Evolutionary conservation across 2,797 vertebrate genomes (phyloP), one percentile per base, ranked within the genome.

Genomic region (Malurus splendens): DNA sequence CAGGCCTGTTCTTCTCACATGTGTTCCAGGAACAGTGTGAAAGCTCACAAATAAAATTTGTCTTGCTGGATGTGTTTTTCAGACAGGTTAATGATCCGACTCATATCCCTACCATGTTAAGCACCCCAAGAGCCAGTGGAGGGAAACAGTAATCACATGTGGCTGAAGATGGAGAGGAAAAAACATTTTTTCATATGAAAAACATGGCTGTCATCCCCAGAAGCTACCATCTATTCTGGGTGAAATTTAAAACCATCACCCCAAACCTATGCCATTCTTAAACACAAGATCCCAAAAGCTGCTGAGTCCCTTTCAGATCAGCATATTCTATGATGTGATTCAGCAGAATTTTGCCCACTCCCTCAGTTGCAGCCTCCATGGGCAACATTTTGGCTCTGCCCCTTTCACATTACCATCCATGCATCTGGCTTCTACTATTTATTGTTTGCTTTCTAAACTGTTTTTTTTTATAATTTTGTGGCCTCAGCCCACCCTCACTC

Each of bases 101-200:
- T 83, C 55, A 68, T 59, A 51, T 59, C 57, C 23, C 38, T 80
- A 36, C 25, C 44, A 32, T 1, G 14, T 36, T 52, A 74, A 77
- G 50, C 42, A 50, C 19, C 0, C 0, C 2, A 74, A 44, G 28
- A 25, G 2, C 30, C 51, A 62, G 47, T 0, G 2, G 19, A 85
- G 28, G 30, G n/a, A 80, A 90, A 81, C 28, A 65, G 38, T 80
- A 82, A 90, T 61, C 10, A 75, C 10, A 19, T 7, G 19, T 18
- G 12, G 48, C 52, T 62, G 30, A 89, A 86, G 22, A 20, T 44
- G 23, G 41, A 74, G 24, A 59, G 8, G 9, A 4, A n/a, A 70
- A 82, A 65, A 86, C 10, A 27, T 28, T 38, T 39, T 72, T 67
- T 59, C 17, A 44, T 39, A 78, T 65, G 39, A 52, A 91, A 78